Evolutionary conservation across 1,140 invertebrate species (phyloP), one percentile per base, ranked within the genome.

Genomic region (Ips typographus): DNA sequence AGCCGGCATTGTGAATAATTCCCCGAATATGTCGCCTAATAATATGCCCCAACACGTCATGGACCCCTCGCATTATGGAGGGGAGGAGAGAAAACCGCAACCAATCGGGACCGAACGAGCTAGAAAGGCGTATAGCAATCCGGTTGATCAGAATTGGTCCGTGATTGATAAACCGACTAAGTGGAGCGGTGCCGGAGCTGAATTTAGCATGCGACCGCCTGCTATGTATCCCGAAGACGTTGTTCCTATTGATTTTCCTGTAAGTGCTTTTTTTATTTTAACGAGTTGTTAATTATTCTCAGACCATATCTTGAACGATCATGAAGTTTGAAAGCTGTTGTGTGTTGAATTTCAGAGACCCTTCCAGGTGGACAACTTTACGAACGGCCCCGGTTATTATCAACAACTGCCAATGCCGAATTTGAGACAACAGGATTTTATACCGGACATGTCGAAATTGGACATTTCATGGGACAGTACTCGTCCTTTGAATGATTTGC

Each of bases 81-180:
- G 74, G 52, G 79, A 91, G 75, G 88, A 90, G 73, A 84, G 90
- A 49, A 91, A 91, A 76, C 85, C 87, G 72, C 85, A 89, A 4
- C 90, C 91, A 36, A 92, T 92, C 75, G 91, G 91, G 73, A 92
- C 88, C 0, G 90, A 91, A 78, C 84, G 90, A 74, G 87, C 89
- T 4, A 89, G 89, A 85, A 91, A 90, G 40, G 67, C 67, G 8
- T 71, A 40, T 47, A 53, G 3, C 75, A 81, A 81, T 65, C 76
- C 39, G 81, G 80, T 84, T 62, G 77, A 82, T 44, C 85, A 84
- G 57, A 85, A 84, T 75, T 87, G 87, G 83, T 85, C 88, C 81
- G 78, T 86, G 67, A 82, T 79, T 56, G 84, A 85, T 39, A 85
- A 85, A 68, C 73, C 77, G 22, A 79, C 82, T 7, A 82, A 75